Evolutionary conservation across 1,140 invertebrate species (phyloP).

Genomic region (Caenorhabditis remanei): DNA sequence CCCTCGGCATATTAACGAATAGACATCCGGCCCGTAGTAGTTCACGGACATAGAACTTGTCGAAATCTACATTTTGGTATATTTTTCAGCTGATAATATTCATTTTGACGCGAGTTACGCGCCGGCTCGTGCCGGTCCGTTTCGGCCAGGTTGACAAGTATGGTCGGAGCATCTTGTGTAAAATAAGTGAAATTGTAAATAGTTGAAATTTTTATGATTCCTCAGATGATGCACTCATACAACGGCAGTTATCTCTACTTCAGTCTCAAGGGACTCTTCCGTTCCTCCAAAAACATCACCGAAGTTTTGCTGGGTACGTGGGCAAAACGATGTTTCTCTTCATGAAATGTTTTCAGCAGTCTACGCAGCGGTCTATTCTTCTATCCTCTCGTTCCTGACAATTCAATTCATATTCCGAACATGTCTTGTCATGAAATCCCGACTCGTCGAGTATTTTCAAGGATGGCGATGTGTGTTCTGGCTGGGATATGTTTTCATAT

Average conservation of each 20-base stretch:
- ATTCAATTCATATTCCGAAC: not conserved
- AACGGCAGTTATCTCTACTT: constrained; percentile 10
- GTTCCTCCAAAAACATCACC: not conserved
- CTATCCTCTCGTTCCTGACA: not conserved
- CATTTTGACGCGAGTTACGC: no score
- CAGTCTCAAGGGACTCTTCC: not conserved
- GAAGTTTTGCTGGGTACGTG: constrained; percentile 9
- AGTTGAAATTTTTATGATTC: no score
- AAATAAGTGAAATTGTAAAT: no score
- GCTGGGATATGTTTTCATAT: not conserved
- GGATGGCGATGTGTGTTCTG: constrained; percentile 2
- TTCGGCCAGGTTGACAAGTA: no score
- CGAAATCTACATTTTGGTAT: no score
- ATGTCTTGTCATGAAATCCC: not conserved
- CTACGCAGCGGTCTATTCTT: not conserved
- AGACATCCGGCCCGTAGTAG: no score
- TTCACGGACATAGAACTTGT: no score
- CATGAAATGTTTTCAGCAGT: not conserved
- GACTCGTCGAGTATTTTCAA: not conserved
- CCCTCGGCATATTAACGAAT: no score
- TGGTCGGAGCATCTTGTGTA: no score
- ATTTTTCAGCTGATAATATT: no score
- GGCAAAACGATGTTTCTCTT: no score
- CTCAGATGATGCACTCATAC: constrained; percentile 18
- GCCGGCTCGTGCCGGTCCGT: no score